These are phyloP conservation scores for Parochlus steinenii DNA, from an alignment of 2,888 invertebrate species.

Conservation along the genomic window DNA sequence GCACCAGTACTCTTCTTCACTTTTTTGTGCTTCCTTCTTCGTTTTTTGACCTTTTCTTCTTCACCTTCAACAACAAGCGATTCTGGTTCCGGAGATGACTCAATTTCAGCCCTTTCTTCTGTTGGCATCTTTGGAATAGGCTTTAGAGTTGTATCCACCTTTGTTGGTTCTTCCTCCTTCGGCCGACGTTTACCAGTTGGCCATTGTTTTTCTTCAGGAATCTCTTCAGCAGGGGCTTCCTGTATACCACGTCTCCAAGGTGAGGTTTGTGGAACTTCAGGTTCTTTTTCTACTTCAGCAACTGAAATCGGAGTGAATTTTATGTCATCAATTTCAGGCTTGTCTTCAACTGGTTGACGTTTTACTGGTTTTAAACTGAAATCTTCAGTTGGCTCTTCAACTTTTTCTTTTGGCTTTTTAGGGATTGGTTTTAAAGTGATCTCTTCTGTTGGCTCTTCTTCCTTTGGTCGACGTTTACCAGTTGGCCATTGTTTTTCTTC, in stretches of 20 bases:
- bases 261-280: conserved; percentile 11
- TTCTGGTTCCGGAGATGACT: conserved; percentile 16
- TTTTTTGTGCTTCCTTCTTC: conserved; percentile 16
- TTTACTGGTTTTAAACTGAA: conserved; percentile 23
- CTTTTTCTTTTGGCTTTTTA: conserved; percentile 23
- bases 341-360: too few relatives aligned
- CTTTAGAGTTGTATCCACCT: conserved; percentile 35
- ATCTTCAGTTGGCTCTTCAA: conserved; percentile 18
- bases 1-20: conserved; percentile 14
- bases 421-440: conserved; percentile 33
- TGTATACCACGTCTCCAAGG: conserved; percentile 19
- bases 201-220: conserved; percentile 23
- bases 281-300: conserved; percentile 18
- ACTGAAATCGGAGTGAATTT: conserved; percentile 27
- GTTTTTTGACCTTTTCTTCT: conserved; percentile 22
- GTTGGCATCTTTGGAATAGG: conserved; percentile 25
- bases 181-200: conserved; percentile 24
- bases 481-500: conserved; percentile 24
- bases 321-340: conserved; percentile 30
- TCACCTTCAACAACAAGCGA: conserved; percentile 19
- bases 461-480: conserved; percentile 24
- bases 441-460: conserved; percentile 30
- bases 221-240: conserved; percentile 21
- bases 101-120: conserved; percentile 22
- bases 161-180: conserved; percentile 26